Percentiles rank a stretch among this genome's conserved stretches.
These are phyloP conservation scores for Amblyjoppa fuscipennis DNA, from an alignment of 2,888 invertebrate genomes.

Conservation along the genomic window DNA sequence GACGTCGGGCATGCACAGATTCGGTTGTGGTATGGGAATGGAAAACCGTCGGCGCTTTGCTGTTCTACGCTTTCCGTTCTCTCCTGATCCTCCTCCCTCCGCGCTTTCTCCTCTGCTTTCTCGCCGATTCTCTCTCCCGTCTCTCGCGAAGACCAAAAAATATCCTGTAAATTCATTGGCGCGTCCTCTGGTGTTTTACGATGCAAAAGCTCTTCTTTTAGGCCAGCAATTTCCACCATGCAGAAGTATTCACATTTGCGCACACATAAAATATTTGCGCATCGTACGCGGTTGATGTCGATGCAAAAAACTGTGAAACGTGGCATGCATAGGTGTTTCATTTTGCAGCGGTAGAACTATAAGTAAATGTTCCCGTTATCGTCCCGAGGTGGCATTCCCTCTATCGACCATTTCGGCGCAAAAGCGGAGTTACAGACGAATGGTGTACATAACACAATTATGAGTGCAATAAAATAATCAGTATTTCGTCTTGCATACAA, in stretches of 20 bases:
- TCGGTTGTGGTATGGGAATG: slow-evolving; percentile 21
- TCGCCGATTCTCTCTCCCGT: slow-evolving; percentile 9
- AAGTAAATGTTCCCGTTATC: slow-evolving; percentile 33
- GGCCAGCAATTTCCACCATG: slow-evolving; percentile 26
- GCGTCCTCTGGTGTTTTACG: slow-evolving; percentile 37
- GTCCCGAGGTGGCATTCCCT: too few relatives aligned
- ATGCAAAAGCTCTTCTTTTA: slow-evolving; percentile 28
- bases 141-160: slow-evolving; percentile 36
- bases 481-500: too few relatives aligned
- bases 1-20: neutral
- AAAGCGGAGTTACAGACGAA: too few relatives aligned
- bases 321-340: neutral
- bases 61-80: slow-evolving; percentile 1
- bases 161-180: slow-evolving; percentile 56
- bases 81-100: slow-evolving; percentile 20
- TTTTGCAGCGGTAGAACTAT: slow-evolving; percentile 25
- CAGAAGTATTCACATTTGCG: slow-evolving; percentile 7
- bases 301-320: neutral
- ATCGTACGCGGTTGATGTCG: neutral
- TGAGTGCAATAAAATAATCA: too few relatives aligned
- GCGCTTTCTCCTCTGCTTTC: neutral
- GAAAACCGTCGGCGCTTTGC: slow-evolving; percentile 42
- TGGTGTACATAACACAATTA: too few relatives aligned
- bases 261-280: neutral
- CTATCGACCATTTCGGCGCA: too few relatives aligned